Evolutionary conservation across 1,140 invertebrate species (phyloP), one percentile per base, ranked within the genome.

Genomic region (Sminthurides bifidus): DNA sequence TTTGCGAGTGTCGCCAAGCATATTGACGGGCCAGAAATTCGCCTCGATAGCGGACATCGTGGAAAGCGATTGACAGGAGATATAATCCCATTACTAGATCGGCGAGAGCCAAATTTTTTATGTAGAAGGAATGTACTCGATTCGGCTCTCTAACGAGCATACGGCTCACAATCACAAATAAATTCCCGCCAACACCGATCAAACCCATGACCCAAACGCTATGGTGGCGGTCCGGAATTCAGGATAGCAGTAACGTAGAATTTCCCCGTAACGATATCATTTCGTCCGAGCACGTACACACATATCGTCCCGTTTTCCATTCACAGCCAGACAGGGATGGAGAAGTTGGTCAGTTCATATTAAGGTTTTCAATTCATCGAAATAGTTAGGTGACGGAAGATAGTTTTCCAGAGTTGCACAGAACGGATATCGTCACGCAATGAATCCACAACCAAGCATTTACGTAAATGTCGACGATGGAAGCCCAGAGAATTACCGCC

Each of bases 71-170:
- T n/a, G 78, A 68, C 29, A 82, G 71, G 52, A 83, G 70, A 66
- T 83, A 83, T 21, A 82, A 68, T 19, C 81, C 81, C 79, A 83
- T 82, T 10, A 83, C 67, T 19, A 82, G 70, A 67, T 83, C 81
- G n/a, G 81, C 79, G 41, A 77, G 67, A 0, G 79, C 80, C 53
- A 83, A 70, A 67, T 82, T 81, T 75, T 76, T 52, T 72, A 82
- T 66, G 74, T 78, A 77, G 59, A 81, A 43, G 65, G 77, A 76
- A 71, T 81, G 66, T 67, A 78, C 78, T 64, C 71, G 71, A 60
- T 76, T 76, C 45, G 65, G 68, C 37, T 71, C 67, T 12, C 67
- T 65, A 35, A 73, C 67, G 19, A 72, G 67, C 41, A 72, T 67
- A 46, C 81, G 70, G 64, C 80, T 81, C 2, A 77, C 65, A 41